Base-by-base conservation (phyloP, 1,140 invertebrate species). In the Scylla paramamosain region DNA sequence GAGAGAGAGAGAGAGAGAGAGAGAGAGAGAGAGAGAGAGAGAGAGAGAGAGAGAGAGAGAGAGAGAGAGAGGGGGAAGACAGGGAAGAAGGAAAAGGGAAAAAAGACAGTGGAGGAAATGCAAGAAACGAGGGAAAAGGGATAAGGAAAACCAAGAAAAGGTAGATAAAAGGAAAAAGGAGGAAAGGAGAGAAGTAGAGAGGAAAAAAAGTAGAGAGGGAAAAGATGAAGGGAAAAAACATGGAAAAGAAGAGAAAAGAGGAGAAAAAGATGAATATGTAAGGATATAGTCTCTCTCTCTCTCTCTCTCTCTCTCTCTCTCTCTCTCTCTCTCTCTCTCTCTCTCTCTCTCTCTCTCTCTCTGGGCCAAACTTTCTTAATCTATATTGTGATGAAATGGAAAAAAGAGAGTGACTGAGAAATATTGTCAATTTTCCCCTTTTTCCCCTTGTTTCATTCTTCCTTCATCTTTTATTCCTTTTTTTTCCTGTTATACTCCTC, bases 281-380 rank as follows among this genome's bases (percentile, higher is more conserved):
- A 46, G 28, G 39, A 14, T 4, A 59, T 59, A 59, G 16, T 59
- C 46, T 48, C 46, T 48, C 46, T 48, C 46, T 48, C 46, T 48
- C 46, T 48, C 46, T 48, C 29, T 87, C 10, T 45, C 12, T 32
- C 29, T 45, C 84, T n/a, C n/a, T 28, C 83, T 31, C 83, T 84
- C 83, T 84, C 83, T 86, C n/a, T 28, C n/a, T 28, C n/a, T 28
- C 16, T 86, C 83, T 86, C 83, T 86, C 83, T 86, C 83, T 86
- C 83, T 86, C 83, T 86, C 83, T 86, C 83, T 86, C 83, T 86
- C 83, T 86, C 83, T 86, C 83, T 39, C 32, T 86, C 83, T 59
- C 52, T 59, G 0, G 3, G 3, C 52, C 2, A 59, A 59, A 59
- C 52, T 59, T 59, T 59, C 52, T 59, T 59, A 12, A 59, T 59